Conservation (phyloP, 2,888 invertebrate genomes). For the Teleiodes luculella region DNA sequence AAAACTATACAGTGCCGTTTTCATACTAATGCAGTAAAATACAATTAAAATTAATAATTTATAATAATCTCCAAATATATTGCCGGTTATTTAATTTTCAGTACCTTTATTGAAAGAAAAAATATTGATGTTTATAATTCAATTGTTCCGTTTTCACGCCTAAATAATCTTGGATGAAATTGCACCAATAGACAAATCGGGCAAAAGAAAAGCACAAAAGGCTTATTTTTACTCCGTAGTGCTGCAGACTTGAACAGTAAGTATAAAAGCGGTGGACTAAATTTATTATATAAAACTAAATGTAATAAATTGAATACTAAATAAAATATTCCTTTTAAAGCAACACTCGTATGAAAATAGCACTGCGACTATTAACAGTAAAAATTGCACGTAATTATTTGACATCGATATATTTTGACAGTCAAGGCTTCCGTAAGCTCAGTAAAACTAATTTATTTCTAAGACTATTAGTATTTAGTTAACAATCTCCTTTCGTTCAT, state of each 20-base stretch:
- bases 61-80: no score
- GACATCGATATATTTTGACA: constrained; percentile 32
- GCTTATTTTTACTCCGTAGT: no score
- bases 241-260: no score
- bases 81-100: no score
- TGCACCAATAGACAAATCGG: no score
- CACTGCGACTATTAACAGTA: constrained; percentile 33
- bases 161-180: no score
- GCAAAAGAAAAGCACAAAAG: no score
- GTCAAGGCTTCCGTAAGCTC: constrained; percentile 18
- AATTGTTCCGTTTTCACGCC: no score
- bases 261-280: no score
- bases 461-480: not conserved
- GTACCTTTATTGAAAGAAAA: not conserved
- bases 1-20: constrained; percentile 6
- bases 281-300: no score
- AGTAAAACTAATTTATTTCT: constrained; percentile 5
- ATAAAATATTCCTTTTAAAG: no score
- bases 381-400: constrained; percentile 43
- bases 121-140: not conserved
- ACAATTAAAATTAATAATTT: not conserved
- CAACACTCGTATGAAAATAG: constrained; percentile 16
- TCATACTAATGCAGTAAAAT: not conserved
- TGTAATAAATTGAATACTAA: no score
- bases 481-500: not conserved